These are phyloP conservation scores for Glyphotaelius pellucidus DNA, from an alignment of 2,888 invertebrate genomes.

Conservation along the genomic window DNA sequence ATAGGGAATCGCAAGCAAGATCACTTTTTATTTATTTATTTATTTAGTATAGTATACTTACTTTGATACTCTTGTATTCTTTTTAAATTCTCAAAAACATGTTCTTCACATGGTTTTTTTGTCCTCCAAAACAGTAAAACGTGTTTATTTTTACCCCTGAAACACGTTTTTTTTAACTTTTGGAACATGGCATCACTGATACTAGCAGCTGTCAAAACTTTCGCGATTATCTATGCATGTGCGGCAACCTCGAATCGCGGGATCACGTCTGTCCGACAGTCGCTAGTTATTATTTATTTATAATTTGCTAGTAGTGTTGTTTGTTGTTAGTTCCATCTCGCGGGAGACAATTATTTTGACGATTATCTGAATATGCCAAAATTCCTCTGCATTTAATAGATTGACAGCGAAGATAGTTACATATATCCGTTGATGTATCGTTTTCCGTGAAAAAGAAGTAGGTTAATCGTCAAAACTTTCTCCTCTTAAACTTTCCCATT, in stretches of 20 bases:
- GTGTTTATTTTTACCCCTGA: no score
- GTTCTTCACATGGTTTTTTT: no score
- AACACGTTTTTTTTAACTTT: no score
- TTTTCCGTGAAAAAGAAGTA: slow-evolving; percentile 59
- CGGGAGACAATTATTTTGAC: neutral
- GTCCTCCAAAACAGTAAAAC: no score
- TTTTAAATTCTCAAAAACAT: no score
- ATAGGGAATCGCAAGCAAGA: no score
- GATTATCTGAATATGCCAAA: neutral
- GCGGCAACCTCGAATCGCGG: neutral
- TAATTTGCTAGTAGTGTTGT: neutral
- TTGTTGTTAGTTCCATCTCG: neutral
- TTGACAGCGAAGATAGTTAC: neutral
- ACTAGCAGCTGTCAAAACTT: neutral
- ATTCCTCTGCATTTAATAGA: neutral
- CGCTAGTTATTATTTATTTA: neutral
- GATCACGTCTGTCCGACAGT: neutral
- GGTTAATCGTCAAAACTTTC: slow-evolving; percentile 66
- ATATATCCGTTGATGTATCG: neutral
- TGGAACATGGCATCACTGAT: no score
- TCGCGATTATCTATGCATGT: neutral
- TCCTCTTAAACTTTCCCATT: slow-evolving; percentile 62
- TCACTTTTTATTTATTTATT: no score
- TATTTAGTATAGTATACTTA: no score
- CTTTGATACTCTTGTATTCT: no score